Percentiles rank a stretch among this genome's conserved stretches.
phyloP scores from a whole-genome alignment of 2,113 vertebrate genomes.

The Anarhynchus alexandrinus region DNA sequence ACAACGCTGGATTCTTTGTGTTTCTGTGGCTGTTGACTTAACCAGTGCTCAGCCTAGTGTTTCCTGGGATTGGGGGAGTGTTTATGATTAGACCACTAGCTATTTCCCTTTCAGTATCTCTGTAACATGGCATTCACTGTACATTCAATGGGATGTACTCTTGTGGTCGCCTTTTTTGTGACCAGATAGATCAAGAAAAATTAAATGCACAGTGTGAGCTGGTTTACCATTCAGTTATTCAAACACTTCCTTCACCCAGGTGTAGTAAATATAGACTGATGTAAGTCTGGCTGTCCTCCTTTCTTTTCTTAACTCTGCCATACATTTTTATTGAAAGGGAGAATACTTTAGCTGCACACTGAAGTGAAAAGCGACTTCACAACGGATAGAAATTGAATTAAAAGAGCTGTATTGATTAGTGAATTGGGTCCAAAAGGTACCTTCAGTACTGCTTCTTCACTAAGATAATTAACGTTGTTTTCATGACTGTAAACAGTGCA shows the following conservation, averaged over 20 bases:
- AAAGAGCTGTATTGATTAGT: neutral
- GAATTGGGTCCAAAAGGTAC: neutral
- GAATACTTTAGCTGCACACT: neutral
- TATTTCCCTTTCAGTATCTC: neutral
- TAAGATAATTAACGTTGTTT: neutral
- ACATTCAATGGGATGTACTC: neutral
- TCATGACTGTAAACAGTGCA: neutral
- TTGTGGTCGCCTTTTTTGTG: neutral
- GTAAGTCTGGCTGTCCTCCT: neutral
- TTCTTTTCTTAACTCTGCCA: neutral
- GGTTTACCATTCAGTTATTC: neutral
- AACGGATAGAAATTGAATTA: neutral
- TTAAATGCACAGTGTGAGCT: neutral
- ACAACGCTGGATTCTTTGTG: neutral
- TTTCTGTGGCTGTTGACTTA: neutral
- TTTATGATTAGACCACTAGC: neutral
- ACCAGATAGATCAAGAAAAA: neutral
- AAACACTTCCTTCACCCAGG: neutral
- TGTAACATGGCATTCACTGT: rapidly evolving
- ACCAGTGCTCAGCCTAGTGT: neutral
- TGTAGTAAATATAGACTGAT: neutral
- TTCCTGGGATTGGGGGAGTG: neutral
- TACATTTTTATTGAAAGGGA: neutral
- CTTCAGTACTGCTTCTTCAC: neutral
- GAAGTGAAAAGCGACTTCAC: neutral